These are phyloP conservation scores for Porites rus DNA, from an alignment of 92 coral and sea anemone species.

Conservation along the genomic window DNA sequence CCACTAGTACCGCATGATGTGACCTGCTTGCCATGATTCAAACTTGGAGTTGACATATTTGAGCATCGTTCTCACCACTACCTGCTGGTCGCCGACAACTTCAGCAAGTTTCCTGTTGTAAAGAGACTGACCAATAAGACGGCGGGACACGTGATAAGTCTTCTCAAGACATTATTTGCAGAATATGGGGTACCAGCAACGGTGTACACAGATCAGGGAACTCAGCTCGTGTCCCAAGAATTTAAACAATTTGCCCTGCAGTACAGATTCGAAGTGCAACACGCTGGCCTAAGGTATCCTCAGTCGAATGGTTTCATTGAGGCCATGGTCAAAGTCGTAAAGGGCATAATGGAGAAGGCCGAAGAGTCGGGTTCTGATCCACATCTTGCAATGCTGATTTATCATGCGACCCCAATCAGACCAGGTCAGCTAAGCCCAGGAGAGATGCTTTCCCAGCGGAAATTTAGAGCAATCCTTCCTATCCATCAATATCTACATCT, in stretches of 20 bases:
- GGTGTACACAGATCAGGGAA: too few species aligned
- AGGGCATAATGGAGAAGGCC: conserved; percentile 7
- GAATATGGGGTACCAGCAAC: conserved; percentile 19
- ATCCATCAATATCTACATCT: neutral
- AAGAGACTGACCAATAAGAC: neutral
- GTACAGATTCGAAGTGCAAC: too few species aligned
- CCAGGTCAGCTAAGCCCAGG: conserved; percentile 4
- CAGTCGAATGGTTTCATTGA: too few species aligned
- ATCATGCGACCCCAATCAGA: conserved; percentile 1
- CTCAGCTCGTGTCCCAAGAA: neutral
- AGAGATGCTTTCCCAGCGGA: conserved; percentile 5
- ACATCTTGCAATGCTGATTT: neutral
- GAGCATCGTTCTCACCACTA: too few species aligned
- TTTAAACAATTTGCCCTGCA: too few species aligned
- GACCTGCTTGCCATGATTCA: conserved; percentile 12
- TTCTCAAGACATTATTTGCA: conserved; percentile 5
- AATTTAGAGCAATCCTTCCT: conserved; percentile 7
- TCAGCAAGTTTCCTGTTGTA: conserved; percentile 1
- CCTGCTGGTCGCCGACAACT: neutral
- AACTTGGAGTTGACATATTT: neutral
- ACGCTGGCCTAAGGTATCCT: too few species aligned
- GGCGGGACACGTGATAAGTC: neutral
- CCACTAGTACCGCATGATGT: conserved; percentile 4
- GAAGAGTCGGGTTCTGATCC: neutral
- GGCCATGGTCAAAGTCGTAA: conserved; percentile 2